phyloP scores from a whole-genome alignment of 1,140 invertebrate genomes.

The Globodera rostochiensis region DNA sequence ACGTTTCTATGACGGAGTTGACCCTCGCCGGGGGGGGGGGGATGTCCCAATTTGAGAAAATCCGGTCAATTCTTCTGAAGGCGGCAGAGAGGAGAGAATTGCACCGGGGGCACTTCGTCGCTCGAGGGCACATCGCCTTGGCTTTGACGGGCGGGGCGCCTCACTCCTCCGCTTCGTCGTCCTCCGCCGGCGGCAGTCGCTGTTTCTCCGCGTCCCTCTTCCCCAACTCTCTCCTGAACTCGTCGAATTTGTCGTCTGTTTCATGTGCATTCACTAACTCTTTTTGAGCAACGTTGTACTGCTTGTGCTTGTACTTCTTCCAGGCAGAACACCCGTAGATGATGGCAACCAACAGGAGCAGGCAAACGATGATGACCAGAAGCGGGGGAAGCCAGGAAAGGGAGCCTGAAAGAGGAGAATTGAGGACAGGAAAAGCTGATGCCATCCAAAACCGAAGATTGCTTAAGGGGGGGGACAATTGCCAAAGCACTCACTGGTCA shows the following conservation, averaged over 20 bases:
- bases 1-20: no score
- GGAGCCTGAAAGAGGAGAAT: conserved; percentile 6
- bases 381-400: conserved; percentile 33
- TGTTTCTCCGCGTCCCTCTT: conserved; percentile 23
- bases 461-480: neutral
- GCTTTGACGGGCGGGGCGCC: neutral
- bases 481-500: conserved; percentile 18
- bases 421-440: neutral
- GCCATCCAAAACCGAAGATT: neutral
- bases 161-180: conserved; percentile 26
- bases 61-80: no score
- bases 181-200: conserved; percentile 1
- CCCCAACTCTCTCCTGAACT: conserved; percentile 12
- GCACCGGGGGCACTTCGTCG: conserved; percentile 15
- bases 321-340: conserved; percentile 22
- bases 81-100: neutral
- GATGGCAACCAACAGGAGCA: conserved; percentile 19
- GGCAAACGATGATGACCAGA: conserved; percentile 23
- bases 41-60: no score
- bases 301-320: conserved; percentile 18
- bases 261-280: conserved; percentile 13
- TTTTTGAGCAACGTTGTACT: conserved; percentile 40
- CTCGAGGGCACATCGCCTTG: neutral
- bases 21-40: no score
- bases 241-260: neutral